Conservation (phyloP, 2,113 vertebrate species). For the Sarotherodon lohbergeri region DNA sequence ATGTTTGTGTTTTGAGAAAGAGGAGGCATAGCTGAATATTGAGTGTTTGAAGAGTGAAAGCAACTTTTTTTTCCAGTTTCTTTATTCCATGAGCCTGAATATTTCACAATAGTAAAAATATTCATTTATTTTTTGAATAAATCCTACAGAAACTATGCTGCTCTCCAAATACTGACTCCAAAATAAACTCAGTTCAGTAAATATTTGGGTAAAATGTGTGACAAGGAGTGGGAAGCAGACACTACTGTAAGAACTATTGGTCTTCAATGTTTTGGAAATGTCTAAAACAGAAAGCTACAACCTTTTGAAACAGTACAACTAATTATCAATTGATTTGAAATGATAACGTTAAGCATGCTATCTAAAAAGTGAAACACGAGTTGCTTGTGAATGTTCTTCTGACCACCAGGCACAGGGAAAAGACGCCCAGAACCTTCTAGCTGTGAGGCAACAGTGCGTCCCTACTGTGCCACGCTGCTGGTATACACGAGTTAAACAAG, state of each 20-base stretch:
- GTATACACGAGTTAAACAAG: neutral
- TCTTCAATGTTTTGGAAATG: neutral
- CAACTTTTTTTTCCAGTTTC: neutral
- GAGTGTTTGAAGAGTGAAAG: neutral
- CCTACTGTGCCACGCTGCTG: neutral
- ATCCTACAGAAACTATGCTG: neutral
- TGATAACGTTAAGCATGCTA: neutral
- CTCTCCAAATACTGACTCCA: neutral
- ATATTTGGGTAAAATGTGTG: neutral
- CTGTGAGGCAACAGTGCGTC: neutral
- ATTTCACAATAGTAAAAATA: neutral
- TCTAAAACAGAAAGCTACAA: neutral
- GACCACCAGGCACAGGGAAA: neutral
- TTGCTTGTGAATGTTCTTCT: neutral
- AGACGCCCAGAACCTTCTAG: neutral
- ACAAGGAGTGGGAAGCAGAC: neutral
- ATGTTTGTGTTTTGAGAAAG: neutral
- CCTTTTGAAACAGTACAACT: neutral
- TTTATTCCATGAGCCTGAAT: neutral
- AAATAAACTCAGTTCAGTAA: neutral
- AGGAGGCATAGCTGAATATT: neutral
- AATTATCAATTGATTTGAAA: neutral
- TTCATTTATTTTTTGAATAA: neutral
- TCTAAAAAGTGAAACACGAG: neutral
- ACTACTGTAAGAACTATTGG: neutral